phyloP scores from a whole-genome alignment of 2,113 vertebrate genomes.

The Sander lucioperca region DNA sequence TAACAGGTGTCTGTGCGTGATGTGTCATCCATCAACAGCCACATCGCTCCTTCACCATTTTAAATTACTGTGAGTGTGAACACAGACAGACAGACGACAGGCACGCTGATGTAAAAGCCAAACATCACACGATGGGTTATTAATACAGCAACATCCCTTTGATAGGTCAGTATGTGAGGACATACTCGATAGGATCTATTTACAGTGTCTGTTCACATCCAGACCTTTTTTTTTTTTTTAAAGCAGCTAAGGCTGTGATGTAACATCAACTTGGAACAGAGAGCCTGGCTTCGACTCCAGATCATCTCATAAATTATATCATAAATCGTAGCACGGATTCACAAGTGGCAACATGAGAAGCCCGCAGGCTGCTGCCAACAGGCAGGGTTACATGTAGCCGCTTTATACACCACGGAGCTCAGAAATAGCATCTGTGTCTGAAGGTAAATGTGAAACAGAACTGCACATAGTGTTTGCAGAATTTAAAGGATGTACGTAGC shows the following conservation, averaged over 20 bases:
- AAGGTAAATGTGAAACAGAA: neutral
- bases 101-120: conserved; percentile 1
- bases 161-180: conserved; percentile 29
- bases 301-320: conserved; percentile 24
- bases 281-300: conserved; percentile 4
- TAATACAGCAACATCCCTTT: neutral
- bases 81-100: neutral
- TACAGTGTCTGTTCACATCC: conserved; percentile 1
- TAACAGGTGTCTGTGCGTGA: conserved; percentile 9
- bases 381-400: neutral
- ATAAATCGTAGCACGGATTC: neutral
- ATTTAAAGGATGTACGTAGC: no score
- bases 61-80: neutral
- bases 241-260: conserved; percentile 14
- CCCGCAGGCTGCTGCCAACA: neutral
- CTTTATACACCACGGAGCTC: neutral
- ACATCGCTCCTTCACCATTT: neutral
- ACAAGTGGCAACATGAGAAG: neutral
- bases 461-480: no score
- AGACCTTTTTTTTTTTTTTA: conserved; percentile 32
- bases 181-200: conserved; percentile 16
- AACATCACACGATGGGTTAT: neutral
- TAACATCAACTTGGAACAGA: neutral
- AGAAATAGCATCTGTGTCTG: neutral
- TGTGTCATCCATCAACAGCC: conserved; percentile 2